A percentile compares a stretch with the other conserved stretches of the same genome.
phyloP scores from a whole-genome alignment of 2,888 invertebrate species.

The Ethmia dodecea region DNA sequence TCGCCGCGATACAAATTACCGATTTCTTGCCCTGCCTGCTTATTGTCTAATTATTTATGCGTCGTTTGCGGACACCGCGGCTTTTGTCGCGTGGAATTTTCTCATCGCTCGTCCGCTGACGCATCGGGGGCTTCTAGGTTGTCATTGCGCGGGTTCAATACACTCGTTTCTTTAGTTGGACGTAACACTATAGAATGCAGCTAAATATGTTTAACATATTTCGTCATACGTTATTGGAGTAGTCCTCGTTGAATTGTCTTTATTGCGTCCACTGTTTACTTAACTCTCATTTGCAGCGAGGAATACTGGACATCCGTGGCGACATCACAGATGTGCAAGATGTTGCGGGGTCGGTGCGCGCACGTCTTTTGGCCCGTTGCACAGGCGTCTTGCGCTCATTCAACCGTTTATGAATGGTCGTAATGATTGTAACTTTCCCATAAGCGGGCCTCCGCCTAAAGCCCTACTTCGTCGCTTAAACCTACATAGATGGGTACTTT shows the following conservation, averaged over 20 bases:
- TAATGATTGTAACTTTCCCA: slow-evolving; percentile 69
- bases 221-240: slow-evolving; percentile 7
- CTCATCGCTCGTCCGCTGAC: slow-evolving; percentile 41
- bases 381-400: slow-evolving; percentile 64
- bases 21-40: slow-evolving; percentile 73
- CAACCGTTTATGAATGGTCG: slow-evolving; percentile 71
- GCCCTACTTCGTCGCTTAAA: slow-evolving; percentile 28
- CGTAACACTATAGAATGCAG: slow-evolving; percentile 21
- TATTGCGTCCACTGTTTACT: slow-evolving; percentile 15
- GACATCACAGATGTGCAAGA: slow-evolving; percentile 45
- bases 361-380: slow-evolving; percentile 37
- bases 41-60: slow-evolving; percentile 76
- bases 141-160: slow-evolving; percentile 63
- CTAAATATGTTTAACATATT: slow-evolving; percentile 4
- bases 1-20: slow-evolving; percentile 71
- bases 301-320: slow-evolving; percentile 34
- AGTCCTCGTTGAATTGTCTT: slow-evolving; percentile 8
- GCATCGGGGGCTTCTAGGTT: slow-evolving; percentile 55
- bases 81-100: slow-evolving; percentile 63
- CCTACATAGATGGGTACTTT: not conserved
- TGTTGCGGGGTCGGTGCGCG: slow-evolving; percentile 47
- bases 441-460: slow-evolving; percentile 58
- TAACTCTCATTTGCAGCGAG: slow-evolving; percentile 17
- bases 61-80: slow-evolving; percentile 59
- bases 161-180: slow-evolving; percentile 37